Evolutionary conservation across 2,113 vertebrate species (phyloP).

Genomic region (Noturus placidus): DNA sequence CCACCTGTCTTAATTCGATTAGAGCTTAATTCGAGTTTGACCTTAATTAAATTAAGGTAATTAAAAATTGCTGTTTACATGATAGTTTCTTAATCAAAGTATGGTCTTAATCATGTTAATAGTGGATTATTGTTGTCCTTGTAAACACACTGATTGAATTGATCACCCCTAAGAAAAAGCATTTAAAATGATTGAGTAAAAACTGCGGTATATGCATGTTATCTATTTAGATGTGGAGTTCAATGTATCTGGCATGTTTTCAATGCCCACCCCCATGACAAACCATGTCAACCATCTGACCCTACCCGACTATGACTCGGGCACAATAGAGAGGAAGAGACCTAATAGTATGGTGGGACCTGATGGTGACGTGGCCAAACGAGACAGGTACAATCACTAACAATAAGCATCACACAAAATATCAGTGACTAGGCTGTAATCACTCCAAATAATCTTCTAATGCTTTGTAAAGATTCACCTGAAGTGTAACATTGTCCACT

Average conservation of each 20-base stretch:
- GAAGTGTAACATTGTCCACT: background rate
- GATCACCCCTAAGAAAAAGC: background rate
- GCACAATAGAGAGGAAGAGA: constrained; percentile 89
- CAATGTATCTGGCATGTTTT: constrained; percentile 93
- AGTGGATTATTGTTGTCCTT: no score
- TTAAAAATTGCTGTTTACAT: no score
- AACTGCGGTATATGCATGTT: background rate
- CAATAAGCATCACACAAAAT: constrained; percentile 5
- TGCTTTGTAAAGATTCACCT: background rate
- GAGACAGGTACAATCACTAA: constrained; percentile 79
- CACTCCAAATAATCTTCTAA: background rate
- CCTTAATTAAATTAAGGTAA: no score
- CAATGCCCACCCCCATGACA: constrained; percentile 79
- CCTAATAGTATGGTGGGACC: constrained; percentile 87
- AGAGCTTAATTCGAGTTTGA: no score
- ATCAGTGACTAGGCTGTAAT: background rate
- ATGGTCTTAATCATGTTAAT: no score
- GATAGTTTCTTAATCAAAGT: no score
- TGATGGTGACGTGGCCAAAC: constrained; percentile 84
- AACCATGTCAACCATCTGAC: constrained; percentile 83
- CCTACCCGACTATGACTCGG: constrained; percentile 73
- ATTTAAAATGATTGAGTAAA: background rate
- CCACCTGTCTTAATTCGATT: no score
- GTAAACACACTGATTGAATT: no score
- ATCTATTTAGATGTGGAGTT: constrained; percentile 87